Conservation (phyloP, 2,888 invertebrate genomes). For the Elegia similella region DNA sequence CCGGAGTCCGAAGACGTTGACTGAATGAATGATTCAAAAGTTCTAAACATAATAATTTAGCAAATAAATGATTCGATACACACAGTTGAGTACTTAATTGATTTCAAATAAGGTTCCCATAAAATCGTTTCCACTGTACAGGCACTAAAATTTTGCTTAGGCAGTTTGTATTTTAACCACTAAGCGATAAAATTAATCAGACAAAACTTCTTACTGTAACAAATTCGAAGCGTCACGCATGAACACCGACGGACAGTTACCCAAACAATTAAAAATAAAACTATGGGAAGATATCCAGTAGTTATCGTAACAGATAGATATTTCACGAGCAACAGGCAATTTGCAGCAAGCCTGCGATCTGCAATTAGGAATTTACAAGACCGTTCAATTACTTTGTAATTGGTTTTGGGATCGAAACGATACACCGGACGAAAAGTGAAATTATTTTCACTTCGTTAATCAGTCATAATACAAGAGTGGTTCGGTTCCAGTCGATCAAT, state of each 20-base stretch:
- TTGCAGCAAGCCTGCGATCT: slow-evolving; percentile 21
- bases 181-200: slow-evolving; percentile 22
- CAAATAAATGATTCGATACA: not conserved
- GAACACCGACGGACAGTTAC: slow-evolving; percentile 27
- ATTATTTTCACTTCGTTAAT: slow-evolving; percentile 17
- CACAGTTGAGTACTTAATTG: not conserved
- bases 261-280: slow-evolving; percentile 29
- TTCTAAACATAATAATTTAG: not conserved
- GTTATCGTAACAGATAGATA: slow-evolving; percentile 9
- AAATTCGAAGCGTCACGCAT: slow-evolving; percentile 32
- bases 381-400: slow-evolving; percentile 26
- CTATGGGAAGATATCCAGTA: slow-evolving; percentile 28
- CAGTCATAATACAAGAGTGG: slow-evolving; percentile 6
- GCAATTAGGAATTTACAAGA: slow-evolving; percentile 30
- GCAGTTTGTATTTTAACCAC: slow-evolving; percentile 2
- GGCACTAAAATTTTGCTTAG: not conserved
- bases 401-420: slow-evolving; percentile 16
- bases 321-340: slow-evolving; percentile 18
- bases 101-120: slow-evolving; percentile 5
- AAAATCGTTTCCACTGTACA: not conserved
- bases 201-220: slow-evolving; percentile 23
- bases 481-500: slow-evolving; percentile 21
- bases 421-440: slow-evolving; percentile 14
- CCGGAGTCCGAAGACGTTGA: not conserved
- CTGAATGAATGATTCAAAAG: not conserved